A percentile compares a stretch with the other conserved stretches of the same genome.
phyloP scores from a whole-genome alignment of 1,140 invertebrate species.

The Helicoverpa zea region DNA sequence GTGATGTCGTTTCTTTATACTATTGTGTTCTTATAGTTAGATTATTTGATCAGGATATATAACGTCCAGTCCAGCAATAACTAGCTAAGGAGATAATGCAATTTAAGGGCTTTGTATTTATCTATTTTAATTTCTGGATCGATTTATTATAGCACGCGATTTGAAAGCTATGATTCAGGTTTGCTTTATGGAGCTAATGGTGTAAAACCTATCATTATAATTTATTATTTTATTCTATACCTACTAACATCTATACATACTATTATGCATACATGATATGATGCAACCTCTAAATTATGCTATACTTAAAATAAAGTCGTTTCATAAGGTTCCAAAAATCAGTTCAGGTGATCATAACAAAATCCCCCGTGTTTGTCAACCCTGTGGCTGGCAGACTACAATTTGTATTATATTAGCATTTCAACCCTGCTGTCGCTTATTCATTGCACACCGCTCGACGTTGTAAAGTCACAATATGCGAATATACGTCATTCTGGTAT shows the following conservation, averaged over 20 bases:
- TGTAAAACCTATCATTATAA: neutral
- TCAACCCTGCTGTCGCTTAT: slow-evolving; percentile 4
- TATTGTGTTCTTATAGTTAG: too few species aligned
- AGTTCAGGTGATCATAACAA: neutral
- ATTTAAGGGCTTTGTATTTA: too few species aligned
- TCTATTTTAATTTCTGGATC: too few species aligned
- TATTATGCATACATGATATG: too few species aligned
- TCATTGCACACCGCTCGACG: slow-evolving; percentile 25
- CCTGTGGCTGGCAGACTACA: slow-evolving; percentile 19
- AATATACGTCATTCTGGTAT: slow-evolving; percentile 4
- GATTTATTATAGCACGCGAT: too few species aligned
- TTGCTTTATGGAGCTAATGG: too few species aligned
- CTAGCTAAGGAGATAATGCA: too few species aligned
- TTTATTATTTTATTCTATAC: too few species aligned
- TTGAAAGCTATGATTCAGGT: too few species aligned
- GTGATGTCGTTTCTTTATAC: neutral
- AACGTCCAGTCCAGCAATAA: neutral
- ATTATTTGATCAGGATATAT: neutral
- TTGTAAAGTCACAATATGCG: slow-evolving; percentile 41
- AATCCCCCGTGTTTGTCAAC: slow-evolving; percentile 2
- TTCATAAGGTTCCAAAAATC: neutral
- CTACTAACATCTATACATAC: too few species aligned
- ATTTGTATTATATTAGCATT: slow-evolving; percentile 48
- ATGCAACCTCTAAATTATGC: neutral
- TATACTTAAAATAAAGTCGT: neutral